Base-by-base conservation (phyloP, 53 echinoderm and acorn worm genomes). In the Patiria pectinifera region DNA sequence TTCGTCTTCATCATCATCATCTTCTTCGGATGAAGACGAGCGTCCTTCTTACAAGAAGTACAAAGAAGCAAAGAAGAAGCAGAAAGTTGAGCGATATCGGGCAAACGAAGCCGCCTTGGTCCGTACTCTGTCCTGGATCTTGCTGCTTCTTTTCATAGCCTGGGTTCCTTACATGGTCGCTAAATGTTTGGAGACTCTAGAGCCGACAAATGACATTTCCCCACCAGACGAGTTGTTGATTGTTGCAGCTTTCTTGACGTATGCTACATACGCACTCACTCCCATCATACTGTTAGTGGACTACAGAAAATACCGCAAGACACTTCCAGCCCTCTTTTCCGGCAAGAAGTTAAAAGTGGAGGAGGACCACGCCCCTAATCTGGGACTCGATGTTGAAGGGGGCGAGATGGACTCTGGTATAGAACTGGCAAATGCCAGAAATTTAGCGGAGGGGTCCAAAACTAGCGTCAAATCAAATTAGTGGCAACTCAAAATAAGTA, bases 11-110 rank as follows among this genome's bases (percentile, higher is more conserved):
- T 92, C 92, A 2, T 92, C 92, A 0, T 92, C 93, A 9, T 93
- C 93, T 1, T 93, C 93, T 0, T 86, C 86, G 58, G 93, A 93
- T 71, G 89, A 93, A n/a, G 93, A 93, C 48, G 69, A 86, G 35
- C 88, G 81, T 44, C 93, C 93, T 16, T 62, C 86, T 60, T 89
- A 93, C 81, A 80, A 82, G 24, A 93, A 89, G 78, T 93, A 93
- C 75, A 86, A 69, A 59, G 71, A 82, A 23, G 78, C 93, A 8
- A 71, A 83, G 48, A 87, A 74, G 48, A 81, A 87, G 43, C 82
- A 74, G 44, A 87, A 83, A 59, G 59, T 45, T 5, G 62, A 86
- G 83, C 93, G 93, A 3, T 93, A 93, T 81, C 88, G 93, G 23
- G 83, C 83, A 46, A 63, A 83, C 75, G 93, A 93, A 49, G 89